Percentiles rank a stretch among this genome's conserved stretches.
These are phyloP conservation scores for Drosophila borborema DNA, from an alignment of 2,888 invertebrate genomes.

Conservation along the genomic window DNA sequence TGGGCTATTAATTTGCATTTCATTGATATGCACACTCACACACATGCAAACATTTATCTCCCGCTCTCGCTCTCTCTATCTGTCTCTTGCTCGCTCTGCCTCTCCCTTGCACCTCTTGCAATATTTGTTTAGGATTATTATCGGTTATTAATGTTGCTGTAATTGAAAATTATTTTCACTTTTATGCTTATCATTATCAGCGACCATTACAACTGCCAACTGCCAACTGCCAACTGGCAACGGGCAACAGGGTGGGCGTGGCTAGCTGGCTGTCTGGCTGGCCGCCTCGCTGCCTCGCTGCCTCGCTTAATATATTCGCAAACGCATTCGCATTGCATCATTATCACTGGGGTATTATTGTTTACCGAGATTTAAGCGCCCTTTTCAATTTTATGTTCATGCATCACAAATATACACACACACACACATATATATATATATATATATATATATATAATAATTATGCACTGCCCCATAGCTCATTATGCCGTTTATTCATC, in stretches of 20 bases:
- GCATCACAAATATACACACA: slow-evolving; percentile 14
- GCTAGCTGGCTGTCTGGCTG: slow-evolving; percentile 14
- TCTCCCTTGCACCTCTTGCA: slow-evolving; percentile 24
- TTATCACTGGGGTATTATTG: slow-evolving; percentile 77
- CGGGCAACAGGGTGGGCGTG: no score
- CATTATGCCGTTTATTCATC: slow-evolving; percentile 38
- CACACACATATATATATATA: background rate
- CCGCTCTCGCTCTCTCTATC: background rate
- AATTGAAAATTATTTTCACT: slow-evolving; percentile 81
- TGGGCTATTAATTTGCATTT: slow-evolving; percentile 78
- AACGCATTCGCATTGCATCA: slow-evolving; percentile 35
- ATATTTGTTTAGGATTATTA: slow-evolving; percentile 81
- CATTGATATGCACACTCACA: slow-evolving; percentile 73
- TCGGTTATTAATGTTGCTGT: slow-evolving; percentile 81
- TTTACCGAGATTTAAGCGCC: slow-evolving; percentile 74
- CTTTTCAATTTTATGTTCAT: slow-evolving; percentile 29
- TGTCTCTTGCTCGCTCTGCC: background rate
- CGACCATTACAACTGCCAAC: slow-evolving; percentile 43
- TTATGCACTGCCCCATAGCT: slow-evolving; percentile 60
- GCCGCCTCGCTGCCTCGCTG: slow-evolving; percentile 12
- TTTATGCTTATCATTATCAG: slow-evolving; percentile 71
- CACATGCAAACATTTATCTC: slow-evolving; percentile 13
- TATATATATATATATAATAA: slow-evolving; percentile 51
- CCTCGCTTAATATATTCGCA: slow-evolving; percentile 47
- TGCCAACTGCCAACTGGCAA: no score